Conservation (phyloP, 2,797 vertebrate species). For the Tamandua tetradactyla region DNA sequence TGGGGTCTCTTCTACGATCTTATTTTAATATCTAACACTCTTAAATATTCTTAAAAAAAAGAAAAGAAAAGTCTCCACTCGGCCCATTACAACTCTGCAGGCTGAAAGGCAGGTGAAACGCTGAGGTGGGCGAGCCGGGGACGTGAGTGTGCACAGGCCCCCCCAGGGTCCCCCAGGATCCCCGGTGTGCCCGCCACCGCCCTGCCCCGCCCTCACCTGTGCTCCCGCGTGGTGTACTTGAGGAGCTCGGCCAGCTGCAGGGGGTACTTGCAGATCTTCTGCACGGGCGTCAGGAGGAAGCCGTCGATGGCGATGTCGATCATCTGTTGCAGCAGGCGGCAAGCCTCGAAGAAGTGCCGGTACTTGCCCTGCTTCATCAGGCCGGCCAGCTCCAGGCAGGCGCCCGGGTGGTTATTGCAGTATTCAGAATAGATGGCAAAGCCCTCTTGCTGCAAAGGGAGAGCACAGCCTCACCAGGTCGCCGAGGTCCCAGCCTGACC, state of each 20-base stretch:
- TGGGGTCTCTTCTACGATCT: not conserved
- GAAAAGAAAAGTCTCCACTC: not conserved
- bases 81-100: not conserved
- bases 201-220: slow-evolving; percentile 95
- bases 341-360: slow-evolving; percentile 98
- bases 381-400: slow-evolving; percentile 92
- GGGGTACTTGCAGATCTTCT: slow-evolving; percentile 99
- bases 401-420: slow-evolving; percentile 96
- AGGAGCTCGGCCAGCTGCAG: slow-evolving; percentile 97
- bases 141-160: no score
- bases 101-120: not conserved
- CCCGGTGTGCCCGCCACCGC: no score
- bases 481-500: accelerated
- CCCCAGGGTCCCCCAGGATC: no score
- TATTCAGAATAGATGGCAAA: slow-evolving; percentile 99
- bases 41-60: not conserved
- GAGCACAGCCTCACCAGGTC: not conserved
- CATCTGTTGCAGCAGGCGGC: slow-evolving; percentile 98
- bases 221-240: slow-evolving; percentile 97
- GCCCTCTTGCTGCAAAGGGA: slow-evolving; percentile 90
- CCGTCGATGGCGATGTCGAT: slow-evolving; percentile 98
- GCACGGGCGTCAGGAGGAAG: slow-evolving; percentile 97
- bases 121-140: no score
- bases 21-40: not conserved
- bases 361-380: slow-evolving; percentile 95